These are phyloP conservation scores for Elysia chlorotica DNA, from an alignment of 1,140 invertebrate genomes.

Conservation along the genomic window DNA sequence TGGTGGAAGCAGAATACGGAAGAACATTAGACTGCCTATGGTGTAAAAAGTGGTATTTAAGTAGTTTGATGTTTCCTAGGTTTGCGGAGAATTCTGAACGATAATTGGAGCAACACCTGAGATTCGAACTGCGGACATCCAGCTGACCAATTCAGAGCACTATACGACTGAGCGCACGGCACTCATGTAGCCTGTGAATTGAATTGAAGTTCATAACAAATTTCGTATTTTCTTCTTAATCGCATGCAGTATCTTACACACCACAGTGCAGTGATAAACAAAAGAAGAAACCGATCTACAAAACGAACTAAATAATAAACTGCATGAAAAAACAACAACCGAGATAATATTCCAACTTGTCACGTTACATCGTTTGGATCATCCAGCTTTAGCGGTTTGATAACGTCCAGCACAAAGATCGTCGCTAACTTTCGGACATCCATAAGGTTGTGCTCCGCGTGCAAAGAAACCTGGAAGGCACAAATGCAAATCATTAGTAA, in stretches of 20 bases:
- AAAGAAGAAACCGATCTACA: neutral
- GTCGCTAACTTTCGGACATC: slow-evolving; percentile 13
- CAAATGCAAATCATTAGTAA: too few relatives aligned
- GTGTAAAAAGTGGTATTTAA: neutral
- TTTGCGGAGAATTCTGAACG: neutral
- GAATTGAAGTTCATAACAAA: too few relatives aligned
- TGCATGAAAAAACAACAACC: neutral
- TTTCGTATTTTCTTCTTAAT: too few relatives aligned
- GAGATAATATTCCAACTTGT: neutral
- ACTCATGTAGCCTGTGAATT: too few relatives aligned
- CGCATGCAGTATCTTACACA: too few relatives aligned
- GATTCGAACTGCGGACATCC: neutral
- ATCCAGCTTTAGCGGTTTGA: slow-evolving; percentile 12
- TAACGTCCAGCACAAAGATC: slow-evolving; percentile 12
- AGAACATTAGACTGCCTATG: too few relatives aligned
- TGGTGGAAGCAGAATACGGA: too few relatives aligned
- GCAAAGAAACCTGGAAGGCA: neutral
- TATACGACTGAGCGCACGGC: too few relatives aligned
- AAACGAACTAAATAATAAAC: neutral
- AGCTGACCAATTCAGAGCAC: neutral
- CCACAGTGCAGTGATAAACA: too few relatives aligned
- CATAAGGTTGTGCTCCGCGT: slow-evolving; percentile 7
- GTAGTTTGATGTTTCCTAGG: neutral
- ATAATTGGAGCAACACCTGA: neutral
- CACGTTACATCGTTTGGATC: slow-evolving; percentile 5